Evolutionary conservation across 1,140 invertebrate genomes (phyloP).

Genomic region (Nasonia vitripennis): DNA sequence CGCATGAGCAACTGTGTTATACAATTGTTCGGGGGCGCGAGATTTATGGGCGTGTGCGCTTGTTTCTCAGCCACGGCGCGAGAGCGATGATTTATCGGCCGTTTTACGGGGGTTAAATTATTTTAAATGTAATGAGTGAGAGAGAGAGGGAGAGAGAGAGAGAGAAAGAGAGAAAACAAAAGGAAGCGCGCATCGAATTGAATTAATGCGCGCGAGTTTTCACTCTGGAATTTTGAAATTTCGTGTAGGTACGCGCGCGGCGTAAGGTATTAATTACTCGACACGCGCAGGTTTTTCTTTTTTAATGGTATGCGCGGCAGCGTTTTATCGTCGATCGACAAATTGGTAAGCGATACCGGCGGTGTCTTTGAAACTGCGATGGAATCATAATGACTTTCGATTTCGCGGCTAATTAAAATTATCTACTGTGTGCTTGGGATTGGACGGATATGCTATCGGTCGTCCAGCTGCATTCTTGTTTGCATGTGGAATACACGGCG

Average conservation of each 20-base stretch:
- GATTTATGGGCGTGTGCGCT: conserved; percentile 27
- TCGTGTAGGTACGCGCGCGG: neutral
- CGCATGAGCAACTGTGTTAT: neutral
- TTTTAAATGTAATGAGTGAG: neutral
- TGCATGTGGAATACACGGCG: neutral
- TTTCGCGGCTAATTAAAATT: conserved; percentile 1
- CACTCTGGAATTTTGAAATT: neutral
- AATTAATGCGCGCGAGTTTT: neutral
- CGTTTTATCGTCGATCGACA: neutral
- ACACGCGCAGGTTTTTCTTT: too few relatives aligned
- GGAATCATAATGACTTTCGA: neutral
- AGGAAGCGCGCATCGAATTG: neutral
- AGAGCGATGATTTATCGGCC: neutral
- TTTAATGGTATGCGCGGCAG: too few relatives aligned
- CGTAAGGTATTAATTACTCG: neutral
- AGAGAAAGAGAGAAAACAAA: neutral
- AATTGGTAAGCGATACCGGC: neutral
- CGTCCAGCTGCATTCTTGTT: neutral
- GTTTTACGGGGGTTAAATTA: conserved; percentile 24
- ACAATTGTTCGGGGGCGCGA: conserved; percentile 21
- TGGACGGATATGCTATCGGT: neutral
- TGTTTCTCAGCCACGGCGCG: neutral
- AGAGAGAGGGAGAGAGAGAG: neutral
- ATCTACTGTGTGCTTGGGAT: neutral
- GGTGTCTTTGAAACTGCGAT: neutral